These are phyloP conservation scores for Drosophila repletoides DNA, from an alignment of 1,140 invertebrate species.

Conservation along the genomic window DNA sequence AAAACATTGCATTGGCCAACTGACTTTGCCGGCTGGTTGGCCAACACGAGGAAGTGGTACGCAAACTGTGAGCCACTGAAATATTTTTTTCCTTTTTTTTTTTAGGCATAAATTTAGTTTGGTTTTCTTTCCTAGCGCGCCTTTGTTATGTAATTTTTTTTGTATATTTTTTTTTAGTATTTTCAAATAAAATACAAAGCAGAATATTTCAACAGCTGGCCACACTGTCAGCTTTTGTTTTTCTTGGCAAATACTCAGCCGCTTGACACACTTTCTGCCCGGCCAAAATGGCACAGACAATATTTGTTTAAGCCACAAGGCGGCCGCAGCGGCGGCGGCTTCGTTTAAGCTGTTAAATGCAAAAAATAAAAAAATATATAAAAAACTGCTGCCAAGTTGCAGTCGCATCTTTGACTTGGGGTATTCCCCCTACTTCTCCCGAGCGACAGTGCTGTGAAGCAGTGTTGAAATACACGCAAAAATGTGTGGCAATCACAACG, in stretches of 20 bases:
- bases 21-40: constrained; percentile 76
- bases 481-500: constrained; percentile 31
- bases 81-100: constrained; percentile 62
- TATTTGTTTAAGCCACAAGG: constrained; percentile 46
- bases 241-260: constrained; percentile 40
- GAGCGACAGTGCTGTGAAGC: constrained; percentile 20
- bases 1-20: constrained; percentile 76
- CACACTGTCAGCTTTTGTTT: constrained; percentile 51
- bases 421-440: background rate
- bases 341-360: constrained; percentile 20
- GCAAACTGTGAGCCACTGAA: constrained; percentile 58
- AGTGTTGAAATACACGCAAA: constrained; percentile 28
- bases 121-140: constrained; percentile 48
- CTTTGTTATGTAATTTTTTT: constrained; percentile 43
- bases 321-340: background rate
- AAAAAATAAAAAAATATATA: too few species aligned
- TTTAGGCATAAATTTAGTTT: constrained; percentile 56
- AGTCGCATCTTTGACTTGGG: constrained; percentile 25
- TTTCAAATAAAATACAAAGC: constrained; percentile 44
- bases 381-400: constrained; percentile 25
- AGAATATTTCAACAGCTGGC: constrained; percentile 60
- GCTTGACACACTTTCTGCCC: constrained; percentile 61
- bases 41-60: constrained; percentile 74
- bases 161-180: constrained; percentile 28
- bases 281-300: constrained; percentile 47